A percentile compares a stretch with the other conserved stretches of the same genome.
Evolutionary conservation across 2,888 invertebrate genomes (phyloP).

Genomic region (Agrilus cyanescens): DNA sequence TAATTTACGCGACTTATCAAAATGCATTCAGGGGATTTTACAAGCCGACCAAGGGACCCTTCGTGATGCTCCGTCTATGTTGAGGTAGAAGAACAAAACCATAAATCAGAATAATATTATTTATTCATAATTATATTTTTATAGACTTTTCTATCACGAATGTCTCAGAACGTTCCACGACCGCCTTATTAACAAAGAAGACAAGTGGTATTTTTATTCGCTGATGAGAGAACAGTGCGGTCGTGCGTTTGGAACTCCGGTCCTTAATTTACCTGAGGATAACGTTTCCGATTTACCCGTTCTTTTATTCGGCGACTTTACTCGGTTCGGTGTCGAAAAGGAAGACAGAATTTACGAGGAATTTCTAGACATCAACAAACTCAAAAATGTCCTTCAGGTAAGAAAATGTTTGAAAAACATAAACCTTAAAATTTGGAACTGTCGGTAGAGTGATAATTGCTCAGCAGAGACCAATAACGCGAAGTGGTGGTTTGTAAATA

Average conservation of each 20-base stretch:
- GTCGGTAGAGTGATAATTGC: no score
- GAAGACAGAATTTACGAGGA: slow-evolving; percentile 74
- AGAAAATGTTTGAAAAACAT: slow-evolving; percentile 15
- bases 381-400: slow-evolving; percentile 59
- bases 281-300: slow-evolving; percentile 48
- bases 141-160: slow-evolving; percentile 82
- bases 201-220: slow-evolving; percentile 68
- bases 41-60: slow-evolving; percentile 63
- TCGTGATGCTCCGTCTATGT: slow-evolving; percentile 53
- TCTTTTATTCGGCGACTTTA: slow-evolving; percentile 78
- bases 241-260: slow-evolving; percentile 48
- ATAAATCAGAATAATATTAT: not conserved
- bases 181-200: slow-evolving; percentile 68
- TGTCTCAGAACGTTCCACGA: slow-evolving; percentile 86
- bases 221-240: slow-evolving; percentile 56
- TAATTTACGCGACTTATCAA: slow-evolving; percentile 81
- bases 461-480: no score
- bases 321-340: slow-evolving; percentile 58
- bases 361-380: slow-evolving; percentile 58
- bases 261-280: slow-evolving; percentile 48
- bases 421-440: no score
- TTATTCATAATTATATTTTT: slow-evolving; percentile 16
- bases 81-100: slow-evolving; percentile 38
- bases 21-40: slow-evolving; percentile 80
- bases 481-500: no score